These are phyloP conservation scores for Archips crataeganus DNA, from an alignment of 2,888 invertebrate species.

Conservation along the genomic window DNA sequence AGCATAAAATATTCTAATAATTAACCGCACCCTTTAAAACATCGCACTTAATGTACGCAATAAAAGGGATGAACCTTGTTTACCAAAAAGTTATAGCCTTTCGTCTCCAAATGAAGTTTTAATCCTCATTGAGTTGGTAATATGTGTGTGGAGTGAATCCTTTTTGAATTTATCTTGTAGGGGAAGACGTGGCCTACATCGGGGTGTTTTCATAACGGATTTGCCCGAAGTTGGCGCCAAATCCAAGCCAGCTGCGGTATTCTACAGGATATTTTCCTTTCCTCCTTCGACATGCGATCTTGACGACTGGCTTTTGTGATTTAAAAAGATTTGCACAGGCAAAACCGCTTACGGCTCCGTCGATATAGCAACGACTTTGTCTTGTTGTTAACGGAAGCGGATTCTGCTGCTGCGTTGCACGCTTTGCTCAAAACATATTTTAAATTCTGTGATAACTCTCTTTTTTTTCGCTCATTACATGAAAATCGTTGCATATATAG, in stretches of 20 bases:
- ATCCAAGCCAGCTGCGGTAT: conserved; percentile 79
- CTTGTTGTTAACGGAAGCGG: conserved; percentile 31
- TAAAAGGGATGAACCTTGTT: conserved; percentile 73
- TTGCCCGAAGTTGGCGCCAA: conserved; percentile 79
- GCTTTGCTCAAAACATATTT: conserved; percentile 6
- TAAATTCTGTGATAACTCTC: too few relatives aligned
- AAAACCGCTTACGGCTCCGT: conserved; percentile 76
- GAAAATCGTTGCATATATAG: not conserved
- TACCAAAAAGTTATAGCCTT: conserved; percentile 68
- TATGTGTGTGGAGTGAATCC: conserved; percentile 70
- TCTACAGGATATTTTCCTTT: conserved; percentile 81
- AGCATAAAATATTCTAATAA: conserved; percentile 26
- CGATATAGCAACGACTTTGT: conserved; percentile 45
- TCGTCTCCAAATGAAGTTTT: conserved; percentile 74
- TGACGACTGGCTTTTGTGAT: conserved; percentile 83
- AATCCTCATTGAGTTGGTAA: conserved; percentile 81
- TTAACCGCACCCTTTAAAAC: conserved; percentile 24
- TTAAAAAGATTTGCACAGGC: conserved; percentile 81
- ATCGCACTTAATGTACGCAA: conserved; percentile 62
- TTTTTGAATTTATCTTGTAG: conserved; percentile 77
- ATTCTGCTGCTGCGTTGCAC: conserved; percentile 7
- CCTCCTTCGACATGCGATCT: conserved; percentile 78
- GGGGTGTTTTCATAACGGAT: conserved; percentile 83
- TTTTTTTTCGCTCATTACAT: not conserved
- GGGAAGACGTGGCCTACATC: conserved; percentile 74